Evolutionary conservation across 2,888 invertebrate species (phyloP).

Genomic region (Polydrusus pterygomalis): DNA sequence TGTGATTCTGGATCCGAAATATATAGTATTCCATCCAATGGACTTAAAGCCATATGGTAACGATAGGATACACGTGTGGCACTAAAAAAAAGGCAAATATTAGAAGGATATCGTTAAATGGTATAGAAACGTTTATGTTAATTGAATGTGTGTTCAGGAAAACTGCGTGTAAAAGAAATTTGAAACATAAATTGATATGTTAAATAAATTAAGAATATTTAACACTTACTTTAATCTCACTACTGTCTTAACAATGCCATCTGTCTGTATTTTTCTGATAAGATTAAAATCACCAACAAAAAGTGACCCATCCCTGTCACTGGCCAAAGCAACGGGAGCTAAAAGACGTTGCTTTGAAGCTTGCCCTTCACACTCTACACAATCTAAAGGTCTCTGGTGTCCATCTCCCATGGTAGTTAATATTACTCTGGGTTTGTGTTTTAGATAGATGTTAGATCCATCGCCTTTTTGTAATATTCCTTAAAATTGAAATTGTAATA

Average conservation of each 20-base stretch:
- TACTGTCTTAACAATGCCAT: slow-evolving; percentile 87
- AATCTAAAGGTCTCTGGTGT: slow-evolving; percentile 90
- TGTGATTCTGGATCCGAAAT: slow-evolving; percentile 97
- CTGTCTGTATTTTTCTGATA: slow-evolving; percentile 89
- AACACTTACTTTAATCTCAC: slow-evolving; percentile 85
- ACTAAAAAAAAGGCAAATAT: slow-evolving; percentile 74
- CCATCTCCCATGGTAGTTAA: slow-evolving; percentile 94
- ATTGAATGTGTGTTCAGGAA: no score
- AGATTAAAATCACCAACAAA: slow-evolving; percentile 98
- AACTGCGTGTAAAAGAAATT: no score
- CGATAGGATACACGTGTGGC: slow-evolving; percentile 95
- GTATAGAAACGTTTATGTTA: no score
- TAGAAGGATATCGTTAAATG: not conserved
- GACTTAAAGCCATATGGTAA: slow-evolving; percentile 97
- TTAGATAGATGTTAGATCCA: slow-evolving; percentile 95
- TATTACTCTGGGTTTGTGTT: slow-evolving; percentile 93
- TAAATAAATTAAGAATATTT: not conserved
- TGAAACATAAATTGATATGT: no score
- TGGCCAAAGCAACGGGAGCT: slow-evolving; percentile 94
- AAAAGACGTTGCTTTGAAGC: slow-evolving; percentile 88
- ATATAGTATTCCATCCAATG: slow-evolving; percentile 93
- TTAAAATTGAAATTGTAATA: slow-evolving; percentile 66
- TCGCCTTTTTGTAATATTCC: slow-evolving; percentile 98
- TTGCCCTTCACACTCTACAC: slow-evolving; percentile 86
- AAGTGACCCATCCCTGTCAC: slow-evolving; percentile 93